These are phyloP conservation scores for Lithosia quadra DNA, from an alignment of 2,888 invertebrate species.

Conservation along the genomic window DNA sequence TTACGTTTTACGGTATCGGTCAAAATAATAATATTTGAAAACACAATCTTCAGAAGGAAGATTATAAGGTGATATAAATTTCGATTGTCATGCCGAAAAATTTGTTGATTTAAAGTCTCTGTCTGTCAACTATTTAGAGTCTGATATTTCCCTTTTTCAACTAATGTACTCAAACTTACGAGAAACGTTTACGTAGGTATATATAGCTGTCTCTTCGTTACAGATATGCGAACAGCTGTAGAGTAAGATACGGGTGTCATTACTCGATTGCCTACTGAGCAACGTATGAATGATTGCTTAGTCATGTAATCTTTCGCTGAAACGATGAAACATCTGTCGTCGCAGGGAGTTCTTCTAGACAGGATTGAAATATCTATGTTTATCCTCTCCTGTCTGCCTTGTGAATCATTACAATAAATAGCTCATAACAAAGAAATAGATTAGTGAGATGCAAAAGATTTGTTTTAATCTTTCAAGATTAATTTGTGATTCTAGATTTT, in stretches of 20 bases:
- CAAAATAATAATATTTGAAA: too few relatives aligned
- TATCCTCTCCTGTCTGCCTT: slow-evolving; percentile 44
- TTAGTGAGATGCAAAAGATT: neutral
- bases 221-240: slow-evolving; percentile 26
- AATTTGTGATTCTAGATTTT: neutral
- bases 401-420: slow-evolving; percentile 40
- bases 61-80: too few relatives aligned
- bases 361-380: slow-evolving; percentile 51
- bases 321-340: slow-evolving; percentile 72
- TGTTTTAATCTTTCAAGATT: neutral
- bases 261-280: slow-evolving; percentile 55
- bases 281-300: slow-evolving; percentile 67
- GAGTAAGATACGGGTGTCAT: slow-evolving; percentile 19
- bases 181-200: neutral
- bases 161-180: neutral
- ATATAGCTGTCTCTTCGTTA: neutral
- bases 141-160: neutral
- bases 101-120: too few relatives aligned
- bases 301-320: slow-evolving; percentile 74
- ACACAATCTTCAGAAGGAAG: too few relatives aligned
- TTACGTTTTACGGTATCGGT: too few relatives aligned
- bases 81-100: too few relatives aligned
- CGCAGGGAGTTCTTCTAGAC: slow-evolving; percentile 55
- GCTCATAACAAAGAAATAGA: slow-evolving; percentile 38
- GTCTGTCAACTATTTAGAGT: too few relatives aligned